Percentiles rank a stretch among this genome's conserved stretches.
phyloP scores from a whole-genome alignment of 1,140 invertebrate species.

The Plutomurus gul region DNA sequence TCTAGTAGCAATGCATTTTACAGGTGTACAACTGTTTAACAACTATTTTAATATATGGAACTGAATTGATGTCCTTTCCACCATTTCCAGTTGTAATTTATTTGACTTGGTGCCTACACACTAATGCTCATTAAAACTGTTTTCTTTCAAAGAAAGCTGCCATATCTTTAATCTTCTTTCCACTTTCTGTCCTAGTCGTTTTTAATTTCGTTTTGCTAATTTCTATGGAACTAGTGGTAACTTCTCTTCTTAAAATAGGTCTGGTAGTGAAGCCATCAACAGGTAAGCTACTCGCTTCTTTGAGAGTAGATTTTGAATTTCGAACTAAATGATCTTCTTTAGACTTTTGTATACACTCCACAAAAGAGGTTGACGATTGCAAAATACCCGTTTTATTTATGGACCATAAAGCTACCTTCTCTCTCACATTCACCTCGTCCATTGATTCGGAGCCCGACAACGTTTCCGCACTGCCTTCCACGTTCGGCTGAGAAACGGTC shows the following conservation, averaged over 20 bases:
- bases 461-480: not conserved
- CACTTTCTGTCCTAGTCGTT: not conserved
- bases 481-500: not conserved
- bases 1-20: too few relatives aligned
- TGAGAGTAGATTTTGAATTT: not conserved
- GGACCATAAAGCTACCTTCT: conserved; percentile 48
- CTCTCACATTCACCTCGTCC: conserved; percentile 51
- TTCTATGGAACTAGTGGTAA: conserved; percentile 21
- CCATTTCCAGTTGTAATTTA: not conserved
- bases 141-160: conserved; percentile 72
- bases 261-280: conserved; percentile 1
- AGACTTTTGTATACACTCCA: not conserved
- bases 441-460: not conserved
- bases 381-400: conserved; percentile 1
- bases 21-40: too few relatives aligned
- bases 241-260: conserved; percentile 13
- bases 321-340: not conserved
- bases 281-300: conserved; percentile 34
- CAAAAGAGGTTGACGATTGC: not conserved
- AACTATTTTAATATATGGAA: not conserved
- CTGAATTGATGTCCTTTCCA: not conserved
- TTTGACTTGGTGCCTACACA: not conserved
- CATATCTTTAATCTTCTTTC: conserved; percentile 72
- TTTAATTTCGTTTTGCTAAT: not conserved
- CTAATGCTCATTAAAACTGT: conserved; percentile 45